Evolutionary conservation across 2,797 vertebrate species (phyloP), one percentile per base, ranked within the genome.

Genomic region (Eutrigla gurnardus): DNA sequence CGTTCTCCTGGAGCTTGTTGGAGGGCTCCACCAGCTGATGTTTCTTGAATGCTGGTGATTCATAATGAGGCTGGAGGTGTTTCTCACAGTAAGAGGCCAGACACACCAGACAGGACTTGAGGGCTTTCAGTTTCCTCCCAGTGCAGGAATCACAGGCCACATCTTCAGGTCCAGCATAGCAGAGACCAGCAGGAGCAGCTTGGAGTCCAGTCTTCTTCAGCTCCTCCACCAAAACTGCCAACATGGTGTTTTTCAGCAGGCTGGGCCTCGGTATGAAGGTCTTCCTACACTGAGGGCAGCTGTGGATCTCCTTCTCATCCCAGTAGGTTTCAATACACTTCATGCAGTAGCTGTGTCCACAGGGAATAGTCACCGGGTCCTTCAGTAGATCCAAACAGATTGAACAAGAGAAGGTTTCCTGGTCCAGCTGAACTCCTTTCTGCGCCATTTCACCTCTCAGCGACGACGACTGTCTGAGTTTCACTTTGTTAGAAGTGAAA

Each of bases 1-100:
- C 50, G 45, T 65, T 73, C 62, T 73, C 60, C 50, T 63, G 60
- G 11, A 63, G 60, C 59, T 54, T 54, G 5, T 45, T 32, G 40
- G 49, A 45, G 60, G 70, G 33, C 2, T 63, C 49, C 6, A 63
- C 69, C 59, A 63, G 49, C 69, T 71, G 54, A 59, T 71, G 69
- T 15, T 62, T 52, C 0, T 53, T 1, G 0, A 70, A 50, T 0
- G 14, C 1, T 42, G 58, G 1, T 0, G 3, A 3, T 2, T 62
- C 43, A 12, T 37, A 15, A 32, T 71, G 69, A 45, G 17, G 49
- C 40, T 71, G 59, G 4, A 72, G 49, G 49, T 63, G 59, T 7
- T 47, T 5, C 1, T 47, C 43, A 47, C 43, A 63, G 5, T 63
- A 63, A n/a, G 45, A 63, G 17, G 4, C 17, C 15, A 63, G 1